Percentiles rank a stretch among this genome's conserved stretches.
Conservation (phyloP, 2,113 vertebrate species). For the Lasiurus borealis region DNA sequence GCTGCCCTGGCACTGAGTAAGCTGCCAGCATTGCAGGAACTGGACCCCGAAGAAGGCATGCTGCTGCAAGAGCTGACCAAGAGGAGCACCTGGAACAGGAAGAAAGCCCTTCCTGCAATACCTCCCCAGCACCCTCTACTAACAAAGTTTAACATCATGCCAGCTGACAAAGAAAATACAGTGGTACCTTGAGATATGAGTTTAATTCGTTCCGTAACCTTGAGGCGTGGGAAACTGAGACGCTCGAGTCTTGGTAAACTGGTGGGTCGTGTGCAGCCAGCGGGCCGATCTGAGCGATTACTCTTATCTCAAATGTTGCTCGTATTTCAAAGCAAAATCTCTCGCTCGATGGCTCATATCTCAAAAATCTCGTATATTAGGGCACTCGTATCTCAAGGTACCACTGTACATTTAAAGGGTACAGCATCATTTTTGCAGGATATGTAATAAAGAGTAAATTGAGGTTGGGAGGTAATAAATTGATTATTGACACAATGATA, state of each 20-base stretch:
- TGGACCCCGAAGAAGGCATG: not conserved
- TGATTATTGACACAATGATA: conserved; percentile 19
- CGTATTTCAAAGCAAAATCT: no score
- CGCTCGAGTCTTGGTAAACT: no score
- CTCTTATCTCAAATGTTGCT: no score
- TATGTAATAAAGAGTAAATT: conserved; percentile 19
- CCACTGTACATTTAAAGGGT: not conserved
- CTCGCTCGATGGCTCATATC: no score
- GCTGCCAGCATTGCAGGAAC: not conserved
- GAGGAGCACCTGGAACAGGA: not conserved
- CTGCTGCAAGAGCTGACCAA: not conserved
- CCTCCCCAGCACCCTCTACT: not conserved
- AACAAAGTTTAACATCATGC: not conserved
- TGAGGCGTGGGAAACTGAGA: no score
- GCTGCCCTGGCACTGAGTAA: not conserved
- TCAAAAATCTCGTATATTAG: no score
- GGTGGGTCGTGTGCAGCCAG: no score
- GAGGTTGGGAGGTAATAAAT: not conserved
- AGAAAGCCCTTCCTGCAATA: not conserved
- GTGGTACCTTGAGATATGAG: no score
- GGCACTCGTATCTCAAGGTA: no score
- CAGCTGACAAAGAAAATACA: not conserved
- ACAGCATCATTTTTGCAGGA: not conserved
- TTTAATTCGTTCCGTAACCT: no score
- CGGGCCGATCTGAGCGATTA: no score